Percentiles rank a stretch among this genome's conserved stretches.
Evolutionary conservation across 2,113 vertebrate genomes (phyloP).

Genomic region (Lanius collurio): DNA sequence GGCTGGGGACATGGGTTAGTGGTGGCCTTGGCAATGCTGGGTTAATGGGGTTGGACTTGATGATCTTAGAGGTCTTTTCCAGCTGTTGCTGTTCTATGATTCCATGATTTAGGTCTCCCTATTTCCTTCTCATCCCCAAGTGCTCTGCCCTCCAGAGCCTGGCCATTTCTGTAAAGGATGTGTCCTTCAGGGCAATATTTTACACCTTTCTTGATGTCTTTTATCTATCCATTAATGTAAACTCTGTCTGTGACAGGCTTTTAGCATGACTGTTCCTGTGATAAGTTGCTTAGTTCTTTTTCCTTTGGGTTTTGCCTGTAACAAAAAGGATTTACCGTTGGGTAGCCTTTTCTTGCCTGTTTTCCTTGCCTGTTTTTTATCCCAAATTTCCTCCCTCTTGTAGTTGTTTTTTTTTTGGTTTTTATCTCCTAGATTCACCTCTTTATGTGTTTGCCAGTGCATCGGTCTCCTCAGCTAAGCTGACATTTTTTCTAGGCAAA

Average conservation of each 20-base stretch:
- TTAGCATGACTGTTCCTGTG: constrained; percentile 3
- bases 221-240: constrained; percentile 1
- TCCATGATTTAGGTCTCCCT: background rate
- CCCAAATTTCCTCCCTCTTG: background rate
- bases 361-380: background rate
- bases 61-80: background rate
- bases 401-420: background rate
- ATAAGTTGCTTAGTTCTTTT: background rate
- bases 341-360: background rate
- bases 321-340: background rate
- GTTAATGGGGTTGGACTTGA: background rate
- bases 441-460: background rate
- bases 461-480: background rate
- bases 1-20: background rate
- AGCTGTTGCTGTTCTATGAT: background rate
- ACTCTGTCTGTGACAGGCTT: background rate
- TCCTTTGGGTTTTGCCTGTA: background rate
- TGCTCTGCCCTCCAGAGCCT: background rate
- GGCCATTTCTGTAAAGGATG: background rate
- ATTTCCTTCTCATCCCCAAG: background rate
- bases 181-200: background rate
- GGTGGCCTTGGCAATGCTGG: background rate
- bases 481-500: background rate
- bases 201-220: background rate
- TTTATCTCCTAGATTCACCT: background rate